Evolutionary conservation across 1,140 invertebrate genomes (phyloP), one percentile per base, ranked within the genome.

Genomic region (Formica selysi): DNA sequence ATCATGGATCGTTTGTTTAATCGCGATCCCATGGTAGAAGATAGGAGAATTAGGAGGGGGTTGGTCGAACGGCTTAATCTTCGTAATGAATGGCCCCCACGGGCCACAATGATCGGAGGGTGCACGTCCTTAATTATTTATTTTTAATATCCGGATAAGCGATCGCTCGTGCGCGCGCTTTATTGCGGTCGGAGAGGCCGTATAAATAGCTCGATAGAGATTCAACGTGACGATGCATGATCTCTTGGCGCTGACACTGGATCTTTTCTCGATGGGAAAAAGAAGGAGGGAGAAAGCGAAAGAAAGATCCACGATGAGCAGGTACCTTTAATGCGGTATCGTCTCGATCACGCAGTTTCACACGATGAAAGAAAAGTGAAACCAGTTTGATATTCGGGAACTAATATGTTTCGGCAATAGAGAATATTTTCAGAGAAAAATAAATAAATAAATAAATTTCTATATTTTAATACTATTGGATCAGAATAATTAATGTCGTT

Each of bases 31-130:
- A 32, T 73, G 71, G 68, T 84, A 86, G 51, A 79, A 59, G 64
- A 78, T 38, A 85, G 76, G 36, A 11, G 44, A 26, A 51, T 16
- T 64, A 67, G 19, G 44, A 54, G 44, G 57, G 81, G 29, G 71
- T 81, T 85, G 73, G 79, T 83, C 79, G 76, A 85, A 91, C 87
- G 84, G 84, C 92, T 93, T 90, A 93, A 93, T 93, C 90, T 89
- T 90, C 73, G 59, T 91, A 92, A 92, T 87, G 87, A 92, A 93
- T 89, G 90, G 88, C 76, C 73, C 79, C 74, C 64, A 86, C 61
- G 76, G 78, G 57, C 76, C 85, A 54, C 64, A 64, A 84, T 85
- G 79, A 68, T 74, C 32, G 70, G 48, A 57, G 59, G 32, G 3
- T 73, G 61, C 68, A 68, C 80, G 70, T 88, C 73, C 78, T 89